A percentile compares a stretch with the other conserved stretches of the same genome.
Evolutionary conservation across 1,140 invertebrate species (phyloP).

Genomic region (Plectrocnemia conspersa): DNA sequence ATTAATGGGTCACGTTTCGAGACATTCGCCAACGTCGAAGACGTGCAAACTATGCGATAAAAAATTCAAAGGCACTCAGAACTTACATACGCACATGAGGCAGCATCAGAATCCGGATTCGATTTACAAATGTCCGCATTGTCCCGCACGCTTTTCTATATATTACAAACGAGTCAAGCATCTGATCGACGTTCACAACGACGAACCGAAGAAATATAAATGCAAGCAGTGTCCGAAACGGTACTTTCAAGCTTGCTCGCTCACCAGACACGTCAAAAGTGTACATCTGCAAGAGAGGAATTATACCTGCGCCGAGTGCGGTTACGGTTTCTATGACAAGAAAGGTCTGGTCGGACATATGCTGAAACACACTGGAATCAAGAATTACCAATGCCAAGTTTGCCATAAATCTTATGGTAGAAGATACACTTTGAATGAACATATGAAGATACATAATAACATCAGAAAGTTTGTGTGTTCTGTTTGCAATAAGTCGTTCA

Average conservation of each 20-base stretch:
- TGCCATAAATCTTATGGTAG: constrained; percentile 47
- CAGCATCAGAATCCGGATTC: constrained; percentile 32
- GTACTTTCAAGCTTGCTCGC: constrained; percentile 40
- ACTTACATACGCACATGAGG: constrained; percentile 26
- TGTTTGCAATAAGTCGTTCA: constrained; percentile 63
- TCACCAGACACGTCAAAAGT: constrained; percentile 39
- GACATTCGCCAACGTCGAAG: background rate
- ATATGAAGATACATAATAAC: constrained; percentile 61
- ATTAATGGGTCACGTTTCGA: background rate
- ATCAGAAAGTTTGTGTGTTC: constrained; percentile 54
- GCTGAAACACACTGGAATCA: constrained; percentile 50
- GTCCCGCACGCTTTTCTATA: constrained; percentile 47
- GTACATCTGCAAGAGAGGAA: constrained; percentile 42
- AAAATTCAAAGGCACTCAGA: constrained; percentile 24
- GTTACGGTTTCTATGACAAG: constrained; percentile 41
- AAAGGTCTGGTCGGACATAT: constrained; percentile 47
- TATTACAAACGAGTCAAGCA: constrained; percentile 48
- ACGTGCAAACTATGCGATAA: constrained; percentile 29
- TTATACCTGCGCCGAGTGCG: constrained; percentile 43
- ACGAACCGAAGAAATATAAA: constrained; percentile 37
- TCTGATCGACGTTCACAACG: constrained; percentile 42
- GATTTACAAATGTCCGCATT: constrained; percentile 47
- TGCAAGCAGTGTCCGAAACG: constrained; percentile 43
- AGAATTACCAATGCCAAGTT: constrained; percentile 50
- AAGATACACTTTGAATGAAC: constrained; percentile 55